Conservation (phyloP, 2,888 invertebrate genomes). For the Tetropium fuscum region DNA sequence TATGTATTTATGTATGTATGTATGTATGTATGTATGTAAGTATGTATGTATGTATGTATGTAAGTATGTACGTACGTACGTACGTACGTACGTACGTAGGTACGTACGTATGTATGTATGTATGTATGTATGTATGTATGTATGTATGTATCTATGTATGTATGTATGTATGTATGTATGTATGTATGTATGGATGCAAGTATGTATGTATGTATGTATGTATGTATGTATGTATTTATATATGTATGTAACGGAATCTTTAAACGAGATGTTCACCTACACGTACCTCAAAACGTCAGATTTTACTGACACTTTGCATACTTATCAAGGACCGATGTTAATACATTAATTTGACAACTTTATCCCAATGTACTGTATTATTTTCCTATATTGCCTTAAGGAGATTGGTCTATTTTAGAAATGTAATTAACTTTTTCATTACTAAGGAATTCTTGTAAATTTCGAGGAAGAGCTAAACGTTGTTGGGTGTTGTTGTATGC, state of each 20-base stretch:
- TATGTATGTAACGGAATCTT: background rate
- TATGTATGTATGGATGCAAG: background rate
- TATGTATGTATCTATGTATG: conserved; percentile 4
- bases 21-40: background rate
- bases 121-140: conserved; percentile 6
- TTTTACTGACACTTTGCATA: too few relatives aligned
- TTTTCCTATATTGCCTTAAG: too few relatives aligned
- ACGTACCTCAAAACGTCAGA: too few relatives aligned
- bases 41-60: conserved; percentile 6
- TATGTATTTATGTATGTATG: background rate
- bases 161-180: background rate
- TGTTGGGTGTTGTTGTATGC: too few relatives aligned
- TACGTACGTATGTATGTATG: conserved; percentile 1
- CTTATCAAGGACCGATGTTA: too few relatives aligned
- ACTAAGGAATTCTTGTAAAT: too few relatives aligned
- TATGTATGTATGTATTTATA: background rate
- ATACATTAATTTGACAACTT: too few relatives aligned
- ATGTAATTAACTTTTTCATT: too few relatives aligned
- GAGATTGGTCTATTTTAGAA: too few relatives aligned
- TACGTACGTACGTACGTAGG: background rate
- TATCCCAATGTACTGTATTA: too few relatives aligned
- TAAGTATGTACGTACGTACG: conserved; percentile 3
- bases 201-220: background rate
- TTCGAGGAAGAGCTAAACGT: too few relatives aligned
- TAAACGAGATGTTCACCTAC: too few relatives aligned